These are phyloP conservation scores for Oplegnathus fasciatus DNA, from an alignment of 2,113 vertebrate species.

Conservation along the genomic window DNA sequence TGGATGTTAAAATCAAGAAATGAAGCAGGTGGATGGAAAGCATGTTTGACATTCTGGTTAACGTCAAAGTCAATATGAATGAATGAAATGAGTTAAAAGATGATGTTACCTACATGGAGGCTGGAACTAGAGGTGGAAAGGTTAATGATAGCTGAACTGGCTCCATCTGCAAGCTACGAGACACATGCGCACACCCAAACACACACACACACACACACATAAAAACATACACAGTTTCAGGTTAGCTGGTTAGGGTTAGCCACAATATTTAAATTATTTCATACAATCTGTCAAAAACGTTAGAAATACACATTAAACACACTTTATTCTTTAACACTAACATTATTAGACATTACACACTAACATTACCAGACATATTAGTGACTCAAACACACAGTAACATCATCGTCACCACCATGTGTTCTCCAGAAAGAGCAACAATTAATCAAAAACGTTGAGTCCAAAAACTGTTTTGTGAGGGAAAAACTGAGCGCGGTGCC, in stretches of 20 bases:
- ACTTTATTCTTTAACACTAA: background rate
- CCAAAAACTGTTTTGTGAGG: background rate
- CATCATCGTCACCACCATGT: background rate
- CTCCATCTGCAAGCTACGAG: constrained; percentile 84
- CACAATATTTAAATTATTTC: constrained; percentile 12
- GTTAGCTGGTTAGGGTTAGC: constrained; percentile 61
- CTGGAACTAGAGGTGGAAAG: constrained; percentile 86
- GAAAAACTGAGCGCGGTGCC: background rate
- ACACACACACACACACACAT: constrained; percentile 33
- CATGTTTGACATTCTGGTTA: background rate
- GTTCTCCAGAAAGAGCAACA: background rate
- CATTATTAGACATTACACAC: background rate
- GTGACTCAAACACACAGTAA: constrained; percentile 27
- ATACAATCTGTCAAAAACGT: background rate
- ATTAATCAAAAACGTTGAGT: background rate
- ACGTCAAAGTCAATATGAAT: background rate
- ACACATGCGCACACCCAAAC: constrained; percentile 41
- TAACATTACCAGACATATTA: constrained; percentile 5
- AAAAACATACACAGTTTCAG: constrained; percentile 27
- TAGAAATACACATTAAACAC: constrained; percentile 7
- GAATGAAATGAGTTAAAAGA: constrained; percentile 36
- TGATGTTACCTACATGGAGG: constrained; percentile 92
- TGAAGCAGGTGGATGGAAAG: background rate
- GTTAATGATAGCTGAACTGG: constrained; percentile 92
- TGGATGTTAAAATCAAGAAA: background rate